Evolutionary conservation across 2,888 invertebrate genomes (phyloP).

Genomic region (Oconnorella tubifera): DNA sequence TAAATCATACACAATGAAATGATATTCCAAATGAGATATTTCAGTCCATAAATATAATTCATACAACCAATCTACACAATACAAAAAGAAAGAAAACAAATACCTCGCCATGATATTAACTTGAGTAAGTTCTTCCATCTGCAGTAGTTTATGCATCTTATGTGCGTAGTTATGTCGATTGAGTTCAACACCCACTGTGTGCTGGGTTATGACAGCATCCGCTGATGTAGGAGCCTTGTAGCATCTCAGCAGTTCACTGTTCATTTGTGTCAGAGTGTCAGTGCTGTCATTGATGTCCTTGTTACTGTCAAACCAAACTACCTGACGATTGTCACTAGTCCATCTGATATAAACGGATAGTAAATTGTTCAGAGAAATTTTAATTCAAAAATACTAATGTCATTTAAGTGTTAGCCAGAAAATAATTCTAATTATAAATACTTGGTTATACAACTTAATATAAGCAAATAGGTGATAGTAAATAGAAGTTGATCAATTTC

Average conservation of each 20-base stretch:
- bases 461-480: no score
- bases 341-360: slow-evolving; percentile 41
- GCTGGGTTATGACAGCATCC: slow-evolving; percentile 43
- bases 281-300: slow-evolving; percentile 29
- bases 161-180: slow-evolving; percentile 51
- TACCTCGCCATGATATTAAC: slow-evolving; percentile 49
- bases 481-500: no score
- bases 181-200: slow-evolving; percentile 42
- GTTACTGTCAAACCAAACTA: slow-evolving; percentile 33
- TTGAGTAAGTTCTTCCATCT: slow-evolving; percentile 49
- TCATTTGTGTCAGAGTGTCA: slow-evolving; percentile 47
- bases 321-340: slow-evolving; percentile 47
- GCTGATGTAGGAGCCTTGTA: slow-evolving; percentile 46
- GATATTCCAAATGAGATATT: no score
- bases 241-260: slow-evolving; percentile 37
- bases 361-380: no score
- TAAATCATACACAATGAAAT: no score
- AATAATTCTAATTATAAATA: no score
- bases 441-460: no score
- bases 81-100: no score
- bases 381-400: no score
- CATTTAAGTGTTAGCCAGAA: no score
- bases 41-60: no score
- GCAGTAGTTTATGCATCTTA: slow-evolving; percentile 51
- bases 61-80: no score